Conservation (phyloP, 2,113 vertebrate genomes). For the Myotis brandtii region DNA sequence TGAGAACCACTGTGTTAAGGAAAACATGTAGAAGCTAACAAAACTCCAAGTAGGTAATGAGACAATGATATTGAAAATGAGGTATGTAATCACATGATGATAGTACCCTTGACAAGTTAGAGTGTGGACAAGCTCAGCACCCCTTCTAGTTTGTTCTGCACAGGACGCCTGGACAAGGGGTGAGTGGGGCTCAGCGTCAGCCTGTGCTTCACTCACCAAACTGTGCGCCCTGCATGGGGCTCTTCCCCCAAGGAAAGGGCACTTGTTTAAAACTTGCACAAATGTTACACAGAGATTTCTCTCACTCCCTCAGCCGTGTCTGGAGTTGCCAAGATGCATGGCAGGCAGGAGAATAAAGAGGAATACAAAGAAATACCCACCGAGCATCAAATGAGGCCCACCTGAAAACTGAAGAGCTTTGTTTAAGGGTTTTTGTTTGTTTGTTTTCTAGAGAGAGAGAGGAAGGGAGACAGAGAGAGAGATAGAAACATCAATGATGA, state of each 20-base stretch:
- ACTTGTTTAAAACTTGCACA: background rate
- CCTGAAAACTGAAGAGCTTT: background rate
- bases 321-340: background rate
- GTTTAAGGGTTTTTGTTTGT: background rate
- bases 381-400: background rate
- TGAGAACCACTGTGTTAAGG: background rate
- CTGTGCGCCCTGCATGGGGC: background rate
- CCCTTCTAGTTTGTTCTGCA: background rate
- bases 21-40: background rate
- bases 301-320: background rate
- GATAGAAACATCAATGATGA: too few species aligned
- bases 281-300: background rate
- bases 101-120: background rate
- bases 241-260: background rate
- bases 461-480: too few species aligned
- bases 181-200: background rate
- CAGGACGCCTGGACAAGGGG: too few species aligned
- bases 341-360: background rate
- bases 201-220: background rate
- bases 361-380: background rate
- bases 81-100: background rate
- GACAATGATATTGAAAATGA: slow-evolving; percentile 3
- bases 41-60: background rate
- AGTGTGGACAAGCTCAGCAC: background rate
- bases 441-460: too few species aligned